A percentile compares a stretch with the other conserved stretches of the same genome.
phyloP scores from a whole-genome alignment of 2,888 invertebrate species.

The Achlya flavicornis region DNA sequence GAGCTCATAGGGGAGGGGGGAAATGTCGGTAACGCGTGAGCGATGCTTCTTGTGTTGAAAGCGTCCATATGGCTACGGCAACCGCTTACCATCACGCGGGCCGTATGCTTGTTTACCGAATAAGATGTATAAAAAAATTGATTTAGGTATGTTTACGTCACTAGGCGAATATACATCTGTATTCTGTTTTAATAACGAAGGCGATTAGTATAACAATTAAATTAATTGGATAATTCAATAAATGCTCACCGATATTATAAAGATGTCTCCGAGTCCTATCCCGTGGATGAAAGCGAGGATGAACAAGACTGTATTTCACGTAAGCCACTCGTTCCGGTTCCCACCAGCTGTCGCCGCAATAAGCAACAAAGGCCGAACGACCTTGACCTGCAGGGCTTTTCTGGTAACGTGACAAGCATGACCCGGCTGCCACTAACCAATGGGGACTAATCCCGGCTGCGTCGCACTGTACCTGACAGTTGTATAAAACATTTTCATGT shows the following conservation, averaged over 20 bases:
- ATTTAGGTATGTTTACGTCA: background rate
- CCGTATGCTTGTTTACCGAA: too few species aligned
- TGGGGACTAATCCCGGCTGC: slow-evolving; percentile 68
- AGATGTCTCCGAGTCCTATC: slow-evolving; percentile 51
- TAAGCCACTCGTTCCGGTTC: slow-evolving; percentile 62
- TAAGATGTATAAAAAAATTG: too few species aligned
- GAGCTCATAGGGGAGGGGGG: too few species aligned
- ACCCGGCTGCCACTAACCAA: slow-evolving; percentile 68
- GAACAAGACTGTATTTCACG: slow-evolving; percentile 64
- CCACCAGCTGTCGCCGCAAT: slow-evolving; percentile 67
- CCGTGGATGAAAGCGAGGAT: slow-evolving; percentile 57
- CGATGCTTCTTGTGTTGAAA: too few species aligned
- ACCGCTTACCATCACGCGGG: too few species aligned
- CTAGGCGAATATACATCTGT: background rate
- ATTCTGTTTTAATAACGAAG: background rate
- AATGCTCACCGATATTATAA: slow-evolving; percentile 65
- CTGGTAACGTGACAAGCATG: slow-evolving; percentile 64
- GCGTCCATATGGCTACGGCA: too few species aligned
- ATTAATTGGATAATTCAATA: background rate
- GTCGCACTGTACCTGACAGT: slow-evolving; percentile 64
- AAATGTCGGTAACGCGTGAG: too few species aligned
- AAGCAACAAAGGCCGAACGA: slow-evolving; percentile 66
- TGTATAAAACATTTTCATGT: slow-evolving; percentile 16
- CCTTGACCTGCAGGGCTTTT: slow-evolving; percentile 44
- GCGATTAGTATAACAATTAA: background rate